Base-by-base conservation (phyloP, 2,797 vertebrate species). In the Parambassis ranga region DNA sequence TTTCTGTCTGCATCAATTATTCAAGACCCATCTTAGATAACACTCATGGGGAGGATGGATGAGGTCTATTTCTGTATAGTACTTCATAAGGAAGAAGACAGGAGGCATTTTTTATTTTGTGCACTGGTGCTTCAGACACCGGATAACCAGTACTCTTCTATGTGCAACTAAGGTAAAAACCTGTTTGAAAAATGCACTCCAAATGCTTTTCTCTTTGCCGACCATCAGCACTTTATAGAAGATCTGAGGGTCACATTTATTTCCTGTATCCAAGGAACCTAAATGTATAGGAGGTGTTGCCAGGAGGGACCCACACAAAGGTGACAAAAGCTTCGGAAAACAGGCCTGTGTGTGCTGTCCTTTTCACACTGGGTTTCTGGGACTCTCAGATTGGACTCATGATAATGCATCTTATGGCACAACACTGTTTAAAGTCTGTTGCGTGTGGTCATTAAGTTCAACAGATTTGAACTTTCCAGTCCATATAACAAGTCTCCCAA, bases 1-100 rank as follows among this genome's bases (percentile, higher is more conserved):
- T 86, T 90, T 87, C 89, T 89, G 87, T 88, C 86, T n/a, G 66
- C 84, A 90, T 90, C 87, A 90, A 89, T 91, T 87, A 90, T 90
- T 90, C 86, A 91, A 66, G 55, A 81, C 72, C 86, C 82, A 79
- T 90, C 89, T 91, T 81, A 88, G 86, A 91, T 90, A 89, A 89
- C 82, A 87, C 77, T 88, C 60, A 41, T 79, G 11, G 85, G 76
- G 57, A 84, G 79, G 86, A 91, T 87, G 85, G 84, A 90, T 90
- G 89, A 86, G 83, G 79, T 89, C 89, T 90, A 90, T 89, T 91
- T 89, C 87, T 87, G 89, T 89, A 87, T 72, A 51, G 86, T 87
- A 87, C 87, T 89, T 91, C 86, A 90, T 90, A 87, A 87, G 69
- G 73, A 86, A 64, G 80, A 84, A 87, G 85, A 87, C 80, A 87